Percentiles rank a stretch among this genome's conserved stretches.
Evolutionary conservation across 92 coral and sea anemone genomes (phyloP).

Genomic region (Porites cylindrica): DNA sequence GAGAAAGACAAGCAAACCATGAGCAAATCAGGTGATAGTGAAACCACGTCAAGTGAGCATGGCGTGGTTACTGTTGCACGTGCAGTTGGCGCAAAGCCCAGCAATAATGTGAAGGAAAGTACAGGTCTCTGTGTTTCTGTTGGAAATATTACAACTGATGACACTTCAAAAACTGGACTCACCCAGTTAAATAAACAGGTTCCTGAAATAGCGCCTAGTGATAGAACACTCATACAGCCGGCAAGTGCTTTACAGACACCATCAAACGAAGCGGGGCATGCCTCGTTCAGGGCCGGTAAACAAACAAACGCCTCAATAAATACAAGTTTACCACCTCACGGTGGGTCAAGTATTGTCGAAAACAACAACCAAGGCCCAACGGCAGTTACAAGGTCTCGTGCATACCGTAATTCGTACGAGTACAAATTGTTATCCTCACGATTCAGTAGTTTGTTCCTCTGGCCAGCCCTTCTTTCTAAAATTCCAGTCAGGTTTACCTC

Average conservation of each 20-base stretch:
- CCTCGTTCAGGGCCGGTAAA: neutral
- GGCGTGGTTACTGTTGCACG: constrained; percentile 13
- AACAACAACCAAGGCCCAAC: neutral
- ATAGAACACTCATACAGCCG: neutral
- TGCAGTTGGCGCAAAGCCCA: neutral
- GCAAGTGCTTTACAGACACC: neutral
- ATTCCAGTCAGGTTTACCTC: constrained; percentile 56
- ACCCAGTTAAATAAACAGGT: neutral
- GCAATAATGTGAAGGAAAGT: neutral
- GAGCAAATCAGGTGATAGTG: neutral
- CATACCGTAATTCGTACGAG: constrained; percentile 72
- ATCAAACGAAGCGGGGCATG: neutral
- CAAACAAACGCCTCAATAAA: neutral
- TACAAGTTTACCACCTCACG: neutral
- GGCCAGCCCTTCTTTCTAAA: constrained; percentile 91
- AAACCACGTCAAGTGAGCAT: neutral
- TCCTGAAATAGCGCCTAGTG: neutral
- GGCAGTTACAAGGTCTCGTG: neutral
- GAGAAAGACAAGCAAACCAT: neutral
- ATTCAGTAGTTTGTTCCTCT: constrained; percentile 85
- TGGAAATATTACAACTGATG: neutral
- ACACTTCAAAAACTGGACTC: neutral
- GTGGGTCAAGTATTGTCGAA: neutral
- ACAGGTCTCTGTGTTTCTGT: neutral
- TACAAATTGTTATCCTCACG: constrained; percentile 84